A percentile compares a stretch with the other conserved stretches of the same genome.
Conservation (phyloP, 2,888 invertebrate species). For the Eumerus sabulonum region DNA sequence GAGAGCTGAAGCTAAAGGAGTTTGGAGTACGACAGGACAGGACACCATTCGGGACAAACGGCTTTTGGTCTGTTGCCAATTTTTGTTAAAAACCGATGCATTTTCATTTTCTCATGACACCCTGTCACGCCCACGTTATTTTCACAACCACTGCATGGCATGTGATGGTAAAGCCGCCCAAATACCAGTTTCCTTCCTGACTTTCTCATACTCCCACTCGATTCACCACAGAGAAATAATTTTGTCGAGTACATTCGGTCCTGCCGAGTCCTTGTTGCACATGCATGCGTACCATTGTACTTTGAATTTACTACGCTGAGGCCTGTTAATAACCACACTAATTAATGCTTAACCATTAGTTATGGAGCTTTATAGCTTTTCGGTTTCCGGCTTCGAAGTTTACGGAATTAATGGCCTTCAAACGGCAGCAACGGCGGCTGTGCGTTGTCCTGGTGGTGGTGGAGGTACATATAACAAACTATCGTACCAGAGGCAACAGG, state of each 20-base stretch:
- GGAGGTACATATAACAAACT: constrained; percentile 28
- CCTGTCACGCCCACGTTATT: constrained; percentile 62
- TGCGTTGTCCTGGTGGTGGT: background rate
- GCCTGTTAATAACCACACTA: constrained; percentile 69
- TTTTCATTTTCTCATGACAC: constrained; percentile 68
- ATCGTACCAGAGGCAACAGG: constrained; percentile 8
- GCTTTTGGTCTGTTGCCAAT: constrained; percentile 65
- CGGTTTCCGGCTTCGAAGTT: constrained; percentile 66
- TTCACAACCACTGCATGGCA: background rate
- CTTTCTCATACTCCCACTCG: background rate
- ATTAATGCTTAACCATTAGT: constrained; percentile 68
- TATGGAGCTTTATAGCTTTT: constrained; percentile 66
- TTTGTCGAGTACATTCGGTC: constrained; percentile 7
- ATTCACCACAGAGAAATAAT: constrained; percentile 56
- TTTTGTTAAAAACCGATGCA: constrained; percentile 64
- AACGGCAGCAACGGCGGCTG: constrained; percentile 21
- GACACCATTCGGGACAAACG: constrained; percentile 67
- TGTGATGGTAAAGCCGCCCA: background rate
- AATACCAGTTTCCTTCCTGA: no score
- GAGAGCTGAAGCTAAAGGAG: constrained; percentile 40
- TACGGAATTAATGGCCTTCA: constrained; percentile 62
- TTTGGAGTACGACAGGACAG: constrained; percentile 10
- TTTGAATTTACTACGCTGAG: constrained; percentile 66
- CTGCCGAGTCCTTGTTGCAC: background rate
- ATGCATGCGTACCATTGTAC: constrained; percentile 16